Base-by-base conservation (phyloP, 2,113 vertebrate species). In the Erythrolamprus reginae region DNA sequence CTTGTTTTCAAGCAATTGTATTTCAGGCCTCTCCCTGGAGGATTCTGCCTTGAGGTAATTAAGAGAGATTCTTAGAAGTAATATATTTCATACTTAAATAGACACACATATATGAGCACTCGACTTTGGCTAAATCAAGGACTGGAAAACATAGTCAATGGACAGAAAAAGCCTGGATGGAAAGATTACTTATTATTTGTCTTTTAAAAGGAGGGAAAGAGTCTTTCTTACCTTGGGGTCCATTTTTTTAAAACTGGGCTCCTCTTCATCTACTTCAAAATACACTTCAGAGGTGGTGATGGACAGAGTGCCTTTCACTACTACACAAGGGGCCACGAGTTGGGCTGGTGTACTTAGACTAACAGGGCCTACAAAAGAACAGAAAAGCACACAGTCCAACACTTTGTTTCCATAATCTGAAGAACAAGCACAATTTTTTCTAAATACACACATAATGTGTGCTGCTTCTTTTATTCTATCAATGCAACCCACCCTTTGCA, bases 241-340 rank as follows among this genome's bases (percentile, higher is more conserved):
- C 91, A 98, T 98, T 97, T 98, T 98, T 97, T 98, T 99, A 97
- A 99, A 99, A 97, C 96, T 96, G 70, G 98, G 96, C 89, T 99
- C 99, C 90, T 99, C 99, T 96, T 99, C 99, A 94, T 99, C 99
- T 96, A 99, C 99, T 96, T 99, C 99, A 93, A 99, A 99, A 97
- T 98, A 99, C 93, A 99, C 97, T 96, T 99, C 99, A 52, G 98
- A 98, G 93, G 98, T 96, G 90, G 98, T 99, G 97, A 99, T 97
- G 94, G 99, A 99, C 95, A 99, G 97, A 61, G 98, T 99, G 88
- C 99, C 99, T 96, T 97, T 98, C 95, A 98, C 96, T 87, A 98
- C 98, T 21, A 95, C 96, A 0, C 98, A 98, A 89, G 98, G 98
- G 94, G 98, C 98, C 94, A 99, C 98, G 90, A 99, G 98, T 96